These are phyloP conservation scores for Pogonocichla stellata DNA, from an alignment of 2,113 vertebrate genomes.

Conservation along the genomic window DNA sequence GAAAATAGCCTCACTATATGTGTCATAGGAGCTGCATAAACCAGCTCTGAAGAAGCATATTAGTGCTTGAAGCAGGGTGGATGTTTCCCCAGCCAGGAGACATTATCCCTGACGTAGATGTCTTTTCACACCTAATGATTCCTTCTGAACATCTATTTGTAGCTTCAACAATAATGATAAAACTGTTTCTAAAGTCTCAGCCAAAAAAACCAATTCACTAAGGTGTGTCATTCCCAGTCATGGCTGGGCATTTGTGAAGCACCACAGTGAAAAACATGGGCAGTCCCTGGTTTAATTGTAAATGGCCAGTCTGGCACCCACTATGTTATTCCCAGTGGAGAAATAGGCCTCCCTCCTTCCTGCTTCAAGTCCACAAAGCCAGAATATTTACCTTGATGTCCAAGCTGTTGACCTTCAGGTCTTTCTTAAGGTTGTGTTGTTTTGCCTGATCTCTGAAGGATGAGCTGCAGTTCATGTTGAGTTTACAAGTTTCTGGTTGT, in stretches of 20 bases:
- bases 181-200: background rate
- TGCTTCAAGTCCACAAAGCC: background rate
- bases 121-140: background rate
- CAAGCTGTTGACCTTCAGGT: background rate
- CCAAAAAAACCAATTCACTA: accelerated
- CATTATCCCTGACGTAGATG: background rate
- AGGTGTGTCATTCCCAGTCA: background rate
- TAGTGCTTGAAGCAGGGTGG: background rate
- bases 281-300: background rate
- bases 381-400: background rate
- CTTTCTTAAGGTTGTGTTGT: background rate
- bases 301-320: background rate
- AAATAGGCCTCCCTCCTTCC: background rate
- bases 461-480: background rate
- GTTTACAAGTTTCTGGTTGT: background rate
- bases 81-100: background rate
- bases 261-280: background rate
- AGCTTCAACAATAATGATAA: background rate
- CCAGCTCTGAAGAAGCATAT: background rate
- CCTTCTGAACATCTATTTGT: background rate
- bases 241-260: background rate
- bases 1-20: background rate
- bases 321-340: background rate
- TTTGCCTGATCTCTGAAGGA: background rate
- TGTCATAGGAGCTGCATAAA: background rate